Evolutionary conservation across 2,113 vertebrate species (phyloP), one percentile per base, ranked within the genome.

Genomic region (Laterallus jamaicensis): DNA sequence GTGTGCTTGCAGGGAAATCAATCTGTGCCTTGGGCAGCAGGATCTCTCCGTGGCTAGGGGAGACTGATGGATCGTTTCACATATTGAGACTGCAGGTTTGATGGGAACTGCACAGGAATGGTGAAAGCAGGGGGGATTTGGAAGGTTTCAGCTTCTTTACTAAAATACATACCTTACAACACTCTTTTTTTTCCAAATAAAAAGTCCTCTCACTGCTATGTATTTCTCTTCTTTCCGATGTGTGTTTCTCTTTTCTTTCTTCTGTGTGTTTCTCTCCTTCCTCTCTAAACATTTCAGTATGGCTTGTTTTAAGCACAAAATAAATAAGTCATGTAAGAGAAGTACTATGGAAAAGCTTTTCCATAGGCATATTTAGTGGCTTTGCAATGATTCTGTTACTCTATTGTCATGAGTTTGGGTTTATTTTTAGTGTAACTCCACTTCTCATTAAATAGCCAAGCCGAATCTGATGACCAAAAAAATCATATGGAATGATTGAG

Each of bases 21-120:
- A 55, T 88, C 73, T 86, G 21, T 5, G 52, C 80, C 71, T 83
- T 55, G 52, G 71, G 82, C 87, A 92, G 55, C 5, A 5, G 25
- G 59, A 58, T 90, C 44, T 82, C 73, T 90, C 71, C 58, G 25
- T 50, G 25, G 29, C 76, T 69, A 5, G 40, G 29, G 44, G 66
- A 86, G 49, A 8, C 60, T 86, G 83, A 92, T 91, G 42, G 90
- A 93, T 95, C 75, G 83, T 56, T 88, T 93, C 69, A n/a, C 32
- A 37, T 94, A 90, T 71, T 86, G 86, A 91, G 83, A 69, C 55
- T 19, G 66, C 35, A 82, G 37, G 82, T 88, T 96, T 90, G 54
- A 75, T 83, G 31, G 35, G 49, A 86, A 44, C 29, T 37, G 49
- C n/a, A 15, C 31, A 55, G 63, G 28, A 87, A 76, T 7, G 13